Evolutionary conservation across 2,113 vertebrate genomes (phyloP), one percentile per base, ranked within the genome.

Genomic region (Anoplopoma fimbria): DNA sequence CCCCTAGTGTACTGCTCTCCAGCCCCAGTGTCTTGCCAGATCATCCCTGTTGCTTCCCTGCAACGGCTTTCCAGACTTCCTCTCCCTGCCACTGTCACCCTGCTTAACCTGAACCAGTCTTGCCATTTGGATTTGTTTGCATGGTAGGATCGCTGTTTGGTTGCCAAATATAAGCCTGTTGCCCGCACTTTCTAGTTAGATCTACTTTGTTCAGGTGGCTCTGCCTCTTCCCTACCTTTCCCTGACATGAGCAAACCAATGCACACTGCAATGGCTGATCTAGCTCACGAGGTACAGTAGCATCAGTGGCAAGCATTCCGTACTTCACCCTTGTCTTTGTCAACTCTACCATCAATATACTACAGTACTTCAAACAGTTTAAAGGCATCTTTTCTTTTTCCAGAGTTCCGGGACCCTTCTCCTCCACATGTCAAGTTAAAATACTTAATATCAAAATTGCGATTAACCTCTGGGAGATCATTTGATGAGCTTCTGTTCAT

Each of bases 151-250:
- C 36, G 23, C 17, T 5, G 42, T 69, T 29, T 36, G 58, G 9
- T 75, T 27, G 5, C 15, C n/a, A 67, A 67, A 36, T 55, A 49
- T 38, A 62, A 70, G 17, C 57, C 42, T 70, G 40, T 62, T 36
- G 19, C 25, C 19, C 5, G 31, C 4, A 17, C 38, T 49, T 60
- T 19, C 14, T 4, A 8, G 9, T 3, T 4, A 64, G 31, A 23
- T 65, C 13, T 53, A 8, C 57, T 77, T 29, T 23, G 55, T 77
- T 68, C 8, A 4, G 6, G 0, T 42, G 23, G 27, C 27, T 74
- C 34, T 15, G 34, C n/a, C 69, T 71, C 12, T 9, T 27, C 6
- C 5, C 9, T 42, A 5, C 58, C 29, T 10, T 27, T 27, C 8
- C 12, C 10, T 68, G 14, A 42, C 42, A 58, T 23, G 47, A 55